Percentiles rank a stretch among this genome's conserved stretches.
phyloP scores from a whole-genome alignment of 1,140 invertebrate genomes.

The Drosophila ogumai region DNA sequence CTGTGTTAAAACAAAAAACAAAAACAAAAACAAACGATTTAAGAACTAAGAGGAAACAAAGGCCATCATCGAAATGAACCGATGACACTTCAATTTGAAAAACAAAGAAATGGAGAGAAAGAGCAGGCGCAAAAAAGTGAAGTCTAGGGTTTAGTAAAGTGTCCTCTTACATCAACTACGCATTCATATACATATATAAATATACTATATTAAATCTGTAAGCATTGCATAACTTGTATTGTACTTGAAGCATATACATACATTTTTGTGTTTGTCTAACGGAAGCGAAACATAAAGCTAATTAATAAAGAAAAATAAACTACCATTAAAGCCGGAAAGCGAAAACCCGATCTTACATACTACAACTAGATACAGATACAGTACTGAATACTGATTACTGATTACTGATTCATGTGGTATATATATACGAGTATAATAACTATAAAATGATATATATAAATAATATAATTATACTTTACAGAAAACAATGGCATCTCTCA shows the following conservation, averaged over 20 bases:
- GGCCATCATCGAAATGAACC: slow-evolving; percentile 23
- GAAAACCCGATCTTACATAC: slow-evolving; percentile 25
- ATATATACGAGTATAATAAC: slow-evolving; percentile 27
- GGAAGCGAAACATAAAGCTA: slow-evolving; percentile 22
- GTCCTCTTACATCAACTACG: slow-evolving; percentile 41
- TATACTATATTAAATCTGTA: slow-evolving; percentile 49
- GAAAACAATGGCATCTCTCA: slow-evolving; percentile 26
- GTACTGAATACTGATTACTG: slow-evolving; percentile 71
- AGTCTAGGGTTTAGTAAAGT: slow-evolving; percentile 38
- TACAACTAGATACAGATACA: slow-evolving; percentile 51
- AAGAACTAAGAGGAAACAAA: slow-evolving; percentile 17
- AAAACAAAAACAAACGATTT: slow-evolving; percentile 17
- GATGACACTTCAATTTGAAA: slow-evolving; percentile 16
- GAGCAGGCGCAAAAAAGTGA: slow-evolving; percentile 7
- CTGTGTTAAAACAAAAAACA: slow-evolving; percentile 15
- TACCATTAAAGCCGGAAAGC: slow-evolving; percentile 13
- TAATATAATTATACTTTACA: slow-evolving; percentile 55
- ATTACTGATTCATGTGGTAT: slow-evolving; percentile 46
- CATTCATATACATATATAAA: slow-evolving; percentile 35
- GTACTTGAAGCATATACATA: slow-evolving; percentile 50
- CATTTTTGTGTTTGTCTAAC: slow-evolving; percentile 38
- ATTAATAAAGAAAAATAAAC: slow-evolving; percentile 40
- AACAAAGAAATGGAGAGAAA: slow-evolving; percentile 4
- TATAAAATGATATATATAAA: slow-evolving; percentile 37
- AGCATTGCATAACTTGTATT: slow-evolving; percentile 37